Percentiles rank a stretch among this genome's conserved stretches.
Conservation (phyloP, 1,140 invertebrate species). For the Neoseiulus cucumeris region DNA sequence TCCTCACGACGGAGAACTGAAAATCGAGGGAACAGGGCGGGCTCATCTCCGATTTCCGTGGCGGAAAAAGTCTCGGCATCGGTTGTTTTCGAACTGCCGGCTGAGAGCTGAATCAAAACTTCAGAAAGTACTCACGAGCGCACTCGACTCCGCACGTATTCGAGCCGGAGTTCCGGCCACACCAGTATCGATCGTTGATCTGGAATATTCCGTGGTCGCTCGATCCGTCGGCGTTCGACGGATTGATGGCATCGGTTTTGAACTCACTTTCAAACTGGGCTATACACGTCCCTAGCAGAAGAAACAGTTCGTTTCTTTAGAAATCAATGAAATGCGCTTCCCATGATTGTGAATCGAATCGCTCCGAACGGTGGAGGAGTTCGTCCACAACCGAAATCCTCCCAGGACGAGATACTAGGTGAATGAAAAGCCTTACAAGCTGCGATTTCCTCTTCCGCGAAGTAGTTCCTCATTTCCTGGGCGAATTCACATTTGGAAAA, state of each 20-base stretch:
- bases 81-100: background rate
- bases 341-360: too few relatives aligned
- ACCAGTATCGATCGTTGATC: slow-evolving; percentile 7
- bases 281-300: background rate
- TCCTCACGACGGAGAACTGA: background rate
- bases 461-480: background rate
- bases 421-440: background rate
- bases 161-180: background rate
- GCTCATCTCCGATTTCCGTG: background rate
- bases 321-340: too few relatives aligned
- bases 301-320: too few relatives aligned
- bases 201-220: background rate
- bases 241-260: slow-evolving; percentile 10
- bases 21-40: background rate
- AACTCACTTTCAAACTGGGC: background rate
- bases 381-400: too few relatives aligned
- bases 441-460: background rate
- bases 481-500: slow-evolving; percentile 7
- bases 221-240: background rate
- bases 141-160: background rate
- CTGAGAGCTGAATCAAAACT: background rate
- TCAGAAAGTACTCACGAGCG: background rate
- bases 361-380: too few relatives aligned
- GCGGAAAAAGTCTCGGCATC: background rate
- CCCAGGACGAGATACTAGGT: too few relatives aligned